phyloP scores from a whole-genome alignment of 1,140 invertebrate genomes.

The Nebria ingens region DNA sequence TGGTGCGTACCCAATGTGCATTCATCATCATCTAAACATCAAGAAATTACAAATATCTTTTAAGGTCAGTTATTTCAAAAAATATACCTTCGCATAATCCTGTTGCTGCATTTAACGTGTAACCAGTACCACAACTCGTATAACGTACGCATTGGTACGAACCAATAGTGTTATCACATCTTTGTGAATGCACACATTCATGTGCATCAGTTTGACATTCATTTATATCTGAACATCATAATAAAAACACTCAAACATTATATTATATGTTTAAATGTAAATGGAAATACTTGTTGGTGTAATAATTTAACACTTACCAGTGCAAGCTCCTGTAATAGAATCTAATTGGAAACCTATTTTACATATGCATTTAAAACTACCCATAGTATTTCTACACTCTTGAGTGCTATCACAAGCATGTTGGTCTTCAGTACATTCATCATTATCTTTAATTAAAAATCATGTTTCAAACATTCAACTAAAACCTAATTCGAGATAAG shows the following conservation, averaged over 20 bases:
- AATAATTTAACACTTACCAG: slow-evolving; percentile 52
- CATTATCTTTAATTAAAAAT: slow-evolving; percentile 44
- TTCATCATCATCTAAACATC: slow-evolving; percentile 76
- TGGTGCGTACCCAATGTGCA: slow-evolving; percentile 72
- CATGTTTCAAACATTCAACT: no score
- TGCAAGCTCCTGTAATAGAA: slow-evolving; percentile 54
- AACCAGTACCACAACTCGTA: slow-evolving; percentile 89
- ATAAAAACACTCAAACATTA: neutral
- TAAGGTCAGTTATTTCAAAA: neutral
- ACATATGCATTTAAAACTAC: slow-evolving; percentile 70
- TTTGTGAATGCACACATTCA: slow-evolving; percentile 52
- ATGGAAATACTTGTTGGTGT: no score
- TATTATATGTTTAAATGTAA: slow-evolving; percentile 8
- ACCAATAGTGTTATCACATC: slow-evolving; percentile 85
- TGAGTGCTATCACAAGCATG: slow-evolving; percentile 54
- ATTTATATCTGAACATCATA: slow-evolving; percentile 43
- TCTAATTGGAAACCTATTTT: slow-evolving; percentile 60
- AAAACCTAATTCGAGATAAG: no score
- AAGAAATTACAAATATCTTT: neutral
- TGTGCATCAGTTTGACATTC: slow-evolving; percentile 47
- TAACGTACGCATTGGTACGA: slow-evolving; percentile 70
- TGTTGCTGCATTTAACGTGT: slow-evolving; percentile 80
- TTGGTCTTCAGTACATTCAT: slow-evolving; percentile 58
- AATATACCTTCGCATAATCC: slow-evolving; percentile 72
- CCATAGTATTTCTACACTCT: slow-evolving; percentile 66